Evolutionary conservation across 2,113 vertebrate species (phyloP), one percentile per base, ranked within the genome.

Genomic region (Neotragus pygmaeus): DNA sequence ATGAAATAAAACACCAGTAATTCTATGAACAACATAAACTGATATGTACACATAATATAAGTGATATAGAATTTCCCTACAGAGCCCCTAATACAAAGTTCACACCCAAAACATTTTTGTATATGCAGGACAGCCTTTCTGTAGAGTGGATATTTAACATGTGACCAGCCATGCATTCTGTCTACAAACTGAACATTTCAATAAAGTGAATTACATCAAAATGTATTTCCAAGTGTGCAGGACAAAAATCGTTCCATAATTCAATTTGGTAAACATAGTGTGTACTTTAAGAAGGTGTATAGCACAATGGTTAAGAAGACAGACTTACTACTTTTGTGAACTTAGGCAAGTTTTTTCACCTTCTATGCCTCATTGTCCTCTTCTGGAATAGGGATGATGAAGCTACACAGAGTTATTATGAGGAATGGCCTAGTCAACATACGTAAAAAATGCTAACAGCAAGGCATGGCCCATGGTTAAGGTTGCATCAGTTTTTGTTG

Each of bases 1-100:
- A 80, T 66, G 43, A 97, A 91, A 90, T 82, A 90, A 96, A 96
- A 60, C n/a, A 66, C 43, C 66, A 82, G 36, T 14, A 91, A 53
- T 91, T 87, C 62, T 97, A 90, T 60, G 93, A 94, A 91, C 51
- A 97, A 92, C 17, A 78, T 43, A 51, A 91, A 96, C 36, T 77
- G 55, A 94, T 90, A 78, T 5, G 58, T 73, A 55, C 16, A 78
- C 66, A 7, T n/a, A 90, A 64, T 55, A 19, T 39, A 93, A 30
- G 60, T 60, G 7, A 87, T 58, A 83, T 15, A 0, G 9, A 88
- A 43, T 82, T 97, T 94, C 6, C 15, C 53, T 86, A 88, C n/a
- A 49, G 7, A 15, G 7, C 14, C 25, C 49, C 7, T 49, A 64
- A 53, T 10, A 60, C 33, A 47, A 47, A 62, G 21, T 92, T 87